Percentiles rank a stretch among this genome's conserved stretches.
Conservation (phyloP, 2,113 vertebrate species). For the Numida meleagris region DNA sequence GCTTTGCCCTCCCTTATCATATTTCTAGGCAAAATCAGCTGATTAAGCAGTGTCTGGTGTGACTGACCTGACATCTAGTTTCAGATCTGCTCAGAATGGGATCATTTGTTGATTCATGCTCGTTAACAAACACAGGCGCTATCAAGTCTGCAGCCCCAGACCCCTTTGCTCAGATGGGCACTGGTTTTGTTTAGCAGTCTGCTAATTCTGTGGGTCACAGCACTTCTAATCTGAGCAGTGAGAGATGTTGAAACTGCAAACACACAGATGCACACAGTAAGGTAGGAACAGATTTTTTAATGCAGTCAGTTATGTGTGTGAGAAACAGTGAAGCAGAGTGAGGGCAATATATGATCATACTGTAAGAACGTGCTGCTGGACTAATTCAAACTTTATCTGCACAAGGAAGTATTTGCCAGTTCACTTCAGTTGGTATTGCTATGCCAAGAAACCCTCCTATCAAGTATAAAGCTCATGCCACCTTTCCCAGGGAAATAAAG, state of each 20-base stretch:
- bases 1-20: neutral
- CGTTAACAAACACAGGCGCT: neutral
- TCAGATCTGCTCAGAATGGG: neutral
- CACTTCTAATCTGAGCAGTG: neutral
- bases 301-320: neutral
- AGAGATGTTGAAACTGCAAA: neutral
- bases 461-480: neutral
- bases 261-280: neutral
- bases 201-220: neutral
- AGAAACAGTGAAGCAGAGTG: neutral
- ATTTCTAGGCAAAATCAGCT: constrained; percentile 28
- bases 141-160: neutral
- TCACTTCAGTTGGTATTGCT: constrained; percentile 20
- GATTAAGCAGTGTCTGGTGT: constrained; percentile 26
- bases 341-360: neutral
- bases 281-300: neutral
- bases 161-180: neutral
- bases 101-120: neutral
- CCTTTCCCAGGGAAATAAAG: constrained; percentile 41
- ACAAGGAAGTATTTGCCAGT: constrained; percentile 46
- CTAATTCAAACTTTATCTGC: constrained; percentile 44
- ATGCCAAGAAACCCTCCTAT: constrained; percentile 46
- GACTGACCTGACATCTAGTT: constrained; percentile 19
- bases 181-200: neutral
- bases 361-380: constrained; percentile 4